phyloP scores from a whole-genome alignment of 2,113 vertebrate species.

The Etheostoma cragini region DNA sequence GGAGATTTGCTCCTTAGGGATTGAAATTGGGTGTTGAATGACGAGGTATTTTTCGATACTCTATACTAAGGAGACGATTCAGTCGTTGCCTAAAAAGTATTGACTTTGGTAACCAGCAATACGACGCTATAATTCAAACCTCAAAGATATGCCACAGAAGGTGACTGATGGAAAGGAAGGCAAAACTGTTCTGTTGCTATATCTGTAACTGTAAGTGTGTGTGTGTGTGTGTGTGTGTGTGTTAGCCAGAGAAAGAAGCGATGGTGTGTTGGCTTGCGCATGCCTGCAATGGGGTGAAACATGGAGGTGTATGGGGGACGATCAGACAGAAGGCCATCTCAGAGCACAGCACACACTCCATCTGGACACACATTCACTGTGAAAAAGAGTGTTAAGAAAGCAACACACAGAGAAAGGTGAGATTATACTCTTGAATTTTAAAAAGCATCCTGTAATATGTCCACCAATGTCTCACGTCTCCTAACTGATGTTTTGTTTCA shows the following conservation, averaged over 20 bases:
- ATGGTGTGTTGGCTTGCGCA: slow-evolving; percentile 15
- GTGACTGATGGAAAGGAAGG: slow-evolving; percentile 14
- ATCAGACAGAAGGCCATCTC: slow-evolving; percentile 75
- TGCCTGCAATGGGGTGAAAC: slow-evolving; percentile 58
- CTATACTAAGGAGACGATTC: too few species aligned
- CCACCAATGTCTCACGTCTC: not conserved
- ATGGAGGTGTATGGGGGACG: slow-evolving; percentile 65
- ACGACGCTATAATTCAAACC: not conserved
- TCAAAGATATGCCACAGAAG: not conserved
- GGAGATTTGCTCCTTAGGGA: too few species aligned
- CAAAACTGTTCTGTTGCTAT: not conserved
- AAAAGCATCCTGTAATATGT: slow-evolving; percentile 52
- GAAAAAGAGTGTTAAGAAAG: slow-evolving; percentile 71
- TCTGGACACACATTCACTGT: slow-evolving; percentile 76
- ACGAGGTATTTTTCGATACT: too few species aligned
- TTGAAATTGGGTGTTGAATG: too few species aligned
- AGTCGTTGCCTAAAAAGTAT: too few species aligned
- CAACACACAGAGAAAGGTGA: slow-evolving; percentile 38
- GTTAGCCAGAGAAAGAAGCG: slow-evolving; percentile 3
- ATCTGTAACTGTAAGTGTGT: not conserved
- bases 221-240: not conserved
- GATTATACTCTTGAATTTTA: slow-evolving; percentile 54
- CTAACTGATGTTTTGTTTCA: slow-evolving; percentile 7
- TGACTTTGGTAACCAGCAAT: too few species aligned
- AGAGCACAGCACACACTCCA: slow-evolving; percentile 73